Base-by-base conservation (phyloP, 2,888 invertebrate genomes). In the Eurytoma adleriae region DNA sequence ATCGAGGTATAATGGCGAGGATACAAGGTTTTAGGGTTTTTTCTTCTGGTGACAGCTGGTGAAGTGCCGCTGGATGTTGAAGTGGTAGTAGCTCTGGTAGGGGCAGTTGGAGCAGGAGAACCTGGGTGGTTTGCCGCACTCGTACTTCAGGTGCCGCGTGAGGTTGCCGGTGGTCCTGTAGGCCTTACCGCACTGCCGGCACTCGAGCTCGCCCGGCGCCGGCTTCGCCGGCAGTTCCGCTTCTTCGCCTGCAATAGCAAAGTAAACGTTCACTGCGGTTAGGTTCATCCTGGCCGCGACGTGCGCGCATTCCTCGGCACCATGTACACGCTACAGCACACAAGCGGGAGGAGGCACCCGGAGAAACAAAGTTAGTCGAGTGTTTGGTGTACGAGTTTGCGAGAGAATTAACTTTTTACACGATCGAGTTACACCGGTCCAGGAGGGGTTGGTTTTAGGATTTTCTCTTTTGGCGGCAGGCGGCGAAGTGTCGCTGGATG, bases 31-130 rank as follows among this genome's bases (percentile, higher is more conserved):
- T 40, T 30, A 7, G 30, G 24, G 24, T 24, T 24, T 24, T 24
- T 24, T 24, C 24, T 24, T 24, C 24, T 24, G 24, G 24, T 24
- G 24, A 2, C 16, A 13, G 27, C 30, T 62, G 72, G 54, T 62
- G 20, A n/a, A 40, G 30, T 57, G 27, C 14, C 4, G 56, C n/a
- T 13, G 13, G 56, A 16, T 56, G 56, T 14, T 18, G 40, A 4
- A n/a, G 7, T 30, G 40, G 10, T 40, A 40, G 40, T 10, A 40
- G 13, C 59, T 64, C 0, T 67, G 74, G 2, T 86, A 86, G 3
- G 56, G 30, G 81, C 90, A 91, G 64, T 87, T 86, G 20, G 87
- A 87, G 79, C 91, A 91, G 69, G 85, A 86, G 78, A 91, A 91
- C 71, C 90, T 86, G 13, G 89, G 88, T 1, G 80, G 83, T 81